phyloP scores from a whole-genome alignment of 1,140 invertebrate species.

The Drosophila nigromelanica region DNA sequence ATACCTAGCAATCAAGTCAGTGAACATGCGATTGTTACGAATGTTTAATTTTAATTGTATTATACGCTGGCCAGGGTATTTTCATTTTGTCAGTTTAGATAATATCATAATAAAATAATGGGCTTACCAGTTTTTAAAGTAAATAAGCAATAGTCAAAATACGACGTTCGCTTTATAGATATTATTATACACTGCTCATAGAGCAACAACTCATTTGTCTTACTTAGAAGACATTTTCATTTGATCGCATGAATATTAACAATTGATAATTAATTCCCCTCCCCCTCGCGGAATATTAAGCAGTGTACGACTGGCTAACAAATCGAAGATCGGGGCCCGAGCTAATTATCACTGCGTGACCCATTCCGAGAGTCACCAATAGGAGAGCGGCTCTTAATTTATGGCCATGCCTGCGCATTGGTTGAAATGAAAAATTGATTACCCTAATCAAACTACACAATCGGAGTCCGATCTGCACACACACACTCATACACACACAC shows the following conservation, averaged over 20 bases:
- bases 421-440: conserved; percentile 74
- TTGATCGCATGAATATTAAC: conserved; percentile 24
- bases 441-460: conserved; percentile 68
- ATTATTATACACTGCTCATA: background rate
- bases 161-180: no score
- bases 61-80: no score
- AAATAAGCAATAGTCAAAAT: no score
- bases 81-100: background rate
- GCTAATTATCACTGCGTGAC: conserved; percentile 65
- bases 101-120: no score
- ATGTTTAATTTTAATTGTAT: background rate
- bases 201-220: conserved; percentile 14
- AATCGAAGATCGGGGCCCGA: conserved; percentile 14
- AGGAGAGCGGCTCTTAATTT: conserved; percentile 66
- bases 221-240: conserved; percentile 17
- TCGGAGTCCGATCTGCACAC: conserved; percentile 39
- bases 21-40: background rate
- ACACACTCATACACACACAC: conserved; percentile 19
- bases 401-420: conserved; percentile 63
- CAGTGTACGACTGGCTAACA: background rate
- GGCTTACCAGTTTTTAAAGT: no score
- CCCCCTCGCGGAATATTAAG: no score
- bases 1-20: background rate
- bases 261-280: conserved; percentile 34
- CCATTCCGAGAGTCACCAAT: conserved; percentile 47